Conservation (phyloP, 2,888 invertebrate species). For the Drosophila tripunctata region DNA sequence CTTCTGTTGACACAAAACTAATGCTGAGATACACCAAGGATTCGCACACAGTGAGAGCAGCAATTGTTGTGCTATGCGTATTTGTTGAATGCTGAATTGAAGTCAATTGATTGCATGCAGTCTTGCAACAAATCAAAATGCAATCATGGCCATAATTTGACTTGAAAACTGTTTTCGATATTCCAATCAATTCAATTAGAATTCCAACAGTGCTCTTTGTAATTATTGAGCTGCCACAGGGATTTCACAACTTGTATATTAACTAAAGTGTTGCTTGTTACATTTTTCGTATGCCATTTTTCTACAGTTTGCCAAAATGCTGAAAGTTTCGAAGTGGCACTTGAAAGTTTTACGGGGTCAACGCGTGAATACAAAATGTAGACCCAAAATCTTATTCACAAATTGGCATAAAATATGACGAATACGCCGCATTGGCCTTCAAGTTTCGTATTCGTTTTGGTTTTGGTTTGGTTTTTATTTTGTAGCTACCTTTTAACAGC, state of each 20-base stretch:
- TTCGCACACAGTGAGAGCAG: conserved; percentile 3
- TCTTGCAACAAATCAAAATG: conserved; percentile 54
- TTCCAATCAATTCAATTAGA: neutral
- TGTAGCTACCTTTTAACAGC: conserved; percentile 21
- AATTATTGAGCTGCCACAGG: neutral
- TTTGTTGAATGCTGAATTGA: conserved; percentile 70
- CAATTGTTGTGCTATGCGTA: conserved; percentile 22
- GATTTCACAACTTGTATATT: conserved; percentile 1
- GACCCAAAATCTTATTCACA: conserved; percentile 22
- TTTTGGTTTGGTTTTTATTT: no score
- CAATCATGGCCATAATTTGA: conserved; percentile 54
- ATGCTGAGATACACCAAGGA: conserved; percentile 33
- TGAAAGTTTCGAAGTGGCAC: conserved; percentile 11
- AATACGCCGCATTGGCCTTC: conserved; percentile 54
- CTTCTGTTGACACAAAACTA: conserved; percentile 50
- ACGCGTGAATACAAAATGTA: conserved; percentile 20
- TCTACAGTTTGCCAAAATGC: neutral
- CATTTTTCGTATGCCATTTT: neutral
- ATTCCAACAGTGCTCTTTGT: neutral
- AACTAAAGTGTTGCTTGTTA: neutral
- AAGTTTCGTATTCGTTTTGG: no score
- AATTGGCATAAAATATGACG: conserved; percentile 63
- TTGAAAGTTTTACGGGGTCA: conserved; percentile 28
- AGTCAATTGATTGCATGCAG: conserved; percentile 66
- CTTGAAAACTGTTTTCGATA: neutral